Evolutionary conservation across 2,888 invertebrate species (phyloP).

Genomic region (Pyrrhia umbra): DNA sequence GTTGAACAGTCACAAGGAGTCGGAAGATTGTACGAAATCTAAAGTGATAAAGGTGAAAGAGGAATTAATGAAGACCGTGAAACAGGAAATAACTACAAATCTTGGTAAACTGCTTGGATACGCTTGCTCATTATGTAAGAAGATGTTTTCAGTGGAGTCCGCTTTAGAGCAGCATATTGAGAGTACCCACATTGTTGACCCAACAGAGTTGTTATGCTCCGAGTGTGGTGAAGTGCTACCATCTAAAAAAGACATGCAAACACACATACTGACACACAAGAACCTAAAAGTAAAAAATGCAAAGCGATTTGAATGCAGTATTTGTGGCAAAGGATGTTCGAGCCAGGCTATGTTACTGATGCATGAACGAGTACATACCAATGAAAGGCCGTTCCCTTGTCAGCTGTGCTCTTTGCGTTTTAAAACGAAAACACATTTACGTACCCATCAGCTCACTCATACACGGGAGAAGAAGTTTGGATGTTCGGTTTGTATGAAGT

Average conservation of each 20-base stretch:
- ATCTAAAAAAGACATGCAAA: constrained; percentile 78
- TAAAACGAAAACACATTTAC: constrained; percentile 87
- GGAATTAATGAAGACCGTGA: constrained; percentile 84
- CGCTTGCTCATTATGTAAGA: constrained; percentile 85
- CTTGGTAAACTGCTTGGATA: constrained; percentile 83
- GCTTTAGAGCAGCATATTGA: constrained; percentile 86
- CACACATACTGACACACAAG: constrained; percentile 76
- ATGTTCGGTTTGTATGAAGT: constrained; percentile 88
- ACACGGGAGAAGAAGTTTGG: constrained; percentile 89
- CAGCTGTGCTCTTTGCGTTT: constrained; percentile 84
- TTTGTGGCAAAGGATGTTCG: constrained; percentile 85
- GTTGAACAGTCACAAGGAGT: constrained; percentile 74
- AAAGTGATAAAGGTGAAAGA: constrained; percentile 79
- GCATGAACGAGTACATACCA: constrained; percentile 88
- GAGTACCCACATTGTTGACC: constrained; percentile 79
- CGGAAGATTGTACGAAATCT: constrained; percentile 74
- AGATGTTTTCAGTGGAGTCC: constrained; percentile 85
- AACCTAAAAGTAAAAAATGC: constrained; percentile 70
- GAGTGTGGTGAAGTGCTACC: constrained; percentile 84
- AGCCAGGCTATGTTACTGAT: constrained; percentile 88
- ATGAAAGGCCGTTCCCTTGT: constrained; percentile 86
- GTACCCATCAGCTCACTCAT: constrained; percentile 88
- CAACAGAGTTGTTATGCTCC: constrained; percentile 76
- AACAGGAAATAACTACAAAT: constrained; percentile 83
- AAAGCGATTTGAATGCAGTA: constrained; percentile 83